Conservation (phyloP, 2,888 invertebrate species). For the Drosophila helvetica region DNA sequence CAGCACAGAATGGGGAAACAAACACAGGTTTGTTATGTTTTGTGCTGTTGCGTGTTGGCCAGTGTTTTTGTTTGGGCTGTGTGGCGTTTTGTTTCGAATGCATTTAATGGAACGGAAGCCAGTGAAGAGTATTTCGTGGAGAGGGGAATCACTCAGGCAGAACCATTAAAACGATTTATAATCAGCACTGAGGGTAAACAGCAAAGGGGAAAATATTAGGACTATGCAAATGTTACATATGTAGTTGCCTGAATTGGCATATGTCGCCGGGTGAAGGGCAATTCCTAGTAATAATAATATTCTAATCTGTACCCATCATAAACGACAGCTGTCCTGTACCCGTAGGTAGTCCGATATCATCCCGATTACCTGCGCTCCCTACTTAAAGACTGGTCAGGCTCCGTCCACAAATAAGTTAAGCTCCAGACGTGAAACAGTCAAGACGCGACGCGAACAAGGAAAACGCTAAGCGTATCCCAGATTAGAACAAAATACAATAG, state of each 20-base stretch:
- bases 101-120: slow-evolving; percentile 52
- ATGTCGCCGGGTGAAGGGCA: slow-evolving; percentile 13
- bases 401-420: slow-evolving; percentile 12
- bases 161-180: slow-evolving; percentile 25
- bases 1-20: background rate
- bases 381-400: slow-evolving; percentile 45
- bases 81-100: slow-evolving; percentile 37
- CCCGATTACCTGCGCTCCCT: slow-evolving; percentile 30
- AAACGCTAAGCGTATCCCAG: slow-evolving; percentile 54
- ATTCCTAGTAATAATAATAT: slow-evolving; percentile 29
- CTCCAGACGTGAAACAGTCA: slow-evolving; percentile 30
- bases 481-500: slow-evolving; percentile 20
- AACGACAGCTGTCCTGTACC: slow-evolving; percentile 54
- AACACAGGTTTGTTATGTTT: background rate
- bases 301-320: slow-evolving; percentile 40
- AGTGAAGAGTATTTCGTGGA: slow-evolving; percentile 29
- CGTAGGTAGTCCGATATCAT: slow-evolving; percentile 53
- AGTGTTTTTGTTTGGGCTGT: slow-evolving; percentile 18
- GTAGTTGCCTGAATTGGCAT: slow-evolving; percentile 7
- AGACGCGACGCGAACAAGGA: slow-evolving; percentile 37
- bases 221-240: background rate
- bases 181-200: background rate
- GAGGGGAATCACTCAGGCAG: slow-evolving; percentile 42
- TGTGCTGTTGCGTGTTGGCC: slow-evolving; percentile 29
- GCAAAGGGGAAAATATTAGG: background rate